These are phyloP conservation scores for Lagopus muta DNA, from an alignment of 2,113 vertebrate genomes.

Conservation along the genomic window DNA sequence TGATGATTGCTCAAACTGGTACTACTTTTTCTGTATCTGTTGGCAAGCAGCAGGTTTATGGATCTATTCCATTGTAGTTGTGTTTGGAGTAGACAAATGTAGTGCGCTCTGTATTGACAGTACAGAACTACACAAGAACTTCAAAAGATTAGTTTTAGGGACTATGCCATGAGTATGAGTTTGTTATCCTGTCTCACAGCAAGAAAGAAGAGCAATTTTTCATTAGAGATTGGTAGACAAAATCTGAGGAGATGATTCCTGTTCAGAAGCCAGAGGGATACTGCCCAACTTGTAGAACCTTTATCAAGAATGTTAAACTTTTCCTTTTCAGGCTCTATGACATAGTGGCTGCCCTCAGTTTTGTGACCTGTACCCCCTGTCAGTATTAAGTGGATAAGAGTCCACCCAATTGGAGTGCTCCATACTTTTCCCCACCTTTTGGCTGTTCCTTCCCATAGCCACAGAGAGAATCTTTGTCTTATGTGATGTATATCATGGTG, in stretches of 20 bases:
- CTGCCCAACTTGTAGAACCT: not conserved
- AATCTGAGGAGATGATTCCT: not conserved
- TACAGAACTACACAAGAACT: not conserved
- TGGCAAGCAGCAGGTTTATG: not conserved
- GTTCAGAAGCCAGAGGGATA: not conserved
- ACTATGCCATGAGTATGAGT: not conserved
- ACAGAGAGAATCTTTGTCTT: not conserved
- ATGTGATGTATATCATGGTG: not conserved
- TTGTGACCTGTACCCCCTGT: not conserved
- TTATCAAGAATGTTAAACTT: not conserved
- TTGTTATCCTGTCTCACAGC: not conserved
- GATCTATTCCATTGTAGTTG: not conserved
- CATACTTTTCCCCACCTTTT: not conserved
- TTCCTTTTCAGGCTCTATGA: not conserved
- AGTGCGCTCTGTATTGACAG: not conserved
- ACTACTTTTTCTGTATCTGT: not conserved
- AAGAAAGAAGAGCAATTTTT: not conserved
- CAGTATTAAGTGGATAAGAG: not conserved
- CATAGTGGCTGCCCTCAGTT: not conserved
- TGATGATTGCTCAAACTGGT: constrained; percentile 51
- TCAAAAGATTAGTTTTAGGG: not conserved
- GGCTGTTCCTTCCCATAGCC: not conserved
- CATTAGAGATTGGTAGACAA: not conserved
- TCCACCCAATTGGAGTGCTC: not conserved
- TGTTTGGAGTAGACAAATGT: not conserved